phyloP scores from a whole-genome alignment of 2,113 vertebrate genomes.

The Odocoileus virginianus region DNA sequence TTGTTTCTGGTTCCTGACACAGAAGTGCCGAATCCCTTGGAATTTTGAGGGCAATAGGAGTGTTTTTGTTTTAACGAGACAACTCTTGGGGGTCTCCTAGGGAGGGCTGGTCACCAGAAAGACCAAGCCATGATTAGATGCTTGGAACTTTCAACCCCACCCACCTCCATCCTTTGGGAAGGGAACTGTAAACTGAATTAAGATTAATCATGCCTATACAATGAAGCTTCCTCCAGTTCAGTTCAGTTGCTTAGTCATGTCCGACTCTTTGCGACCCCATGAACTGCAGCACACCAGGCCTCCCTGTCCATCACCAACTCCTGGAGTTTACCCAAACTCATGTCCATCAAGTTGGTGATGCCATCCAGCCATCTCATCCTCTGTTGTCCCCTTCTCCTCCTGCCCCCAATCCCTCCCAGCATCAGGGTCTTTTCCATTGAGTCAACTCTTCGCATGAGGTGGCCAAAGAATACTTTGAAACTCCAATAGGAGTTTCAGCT shows the following conservation, averaged over 20 bases:
- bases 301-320: neutral
- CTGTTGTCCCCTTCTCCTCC: neutral
- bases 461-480: neutral
- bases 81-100: neutral
- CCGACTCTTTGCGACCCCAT: accelerated
- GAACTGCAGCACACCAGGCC: accelerated
- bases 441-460: neutral
- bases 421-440: neutral
- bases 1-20: neutral
- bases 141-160: neutral
- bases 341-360: neutral
- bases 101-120: neutral
- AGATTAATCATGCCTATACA: neutral
- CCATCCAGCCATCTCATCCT: neutral
- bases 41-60: neutral
- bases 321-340: neutral
- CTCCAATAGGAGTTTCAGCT: neutral
- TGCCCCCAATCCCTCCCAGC: neutral
- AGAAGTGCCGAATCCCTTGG: neutral
- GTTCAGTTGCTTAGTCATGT: neutral
- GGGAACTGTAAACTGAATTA: neutral
- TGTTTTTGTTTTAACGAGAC: neutral
- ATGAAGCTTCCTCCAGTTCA: neutral
- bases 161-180: neutral
- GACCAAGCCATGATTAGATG: neutral